Evolutionary conservation across 2,113 vertebrate species (phyloP).

Genomic region (Anas platyrhynchos): DNA sequence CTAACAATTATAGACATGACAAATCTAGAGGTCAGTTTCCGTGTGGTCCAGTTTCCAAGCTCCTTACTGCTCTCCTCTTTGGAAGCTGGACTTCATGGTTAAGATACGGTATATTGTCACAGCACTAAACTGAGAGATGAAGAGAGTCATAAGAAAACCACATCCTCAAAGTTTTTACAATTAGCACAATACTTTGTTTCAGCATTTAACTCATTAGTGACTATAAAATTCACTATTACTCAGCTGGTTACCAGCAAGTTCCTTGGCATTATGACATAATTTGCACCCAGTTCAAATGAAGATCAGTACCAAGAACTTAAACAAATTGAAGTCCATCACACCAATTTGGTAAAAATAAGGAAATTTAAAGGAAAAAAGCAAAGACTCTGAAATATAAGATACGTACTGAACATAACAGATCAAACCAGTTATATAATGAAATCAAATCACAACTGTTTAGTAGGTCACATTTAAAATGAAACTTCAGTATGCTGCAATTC

Average conservation of each 20-base stretch:
- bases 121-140: neutral
- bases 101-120: neutral
- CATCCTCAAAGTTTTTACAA: neutral
- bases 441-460: neutral
- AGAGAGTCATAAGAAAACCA: neutral
- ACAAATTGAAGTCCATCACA: neutral
- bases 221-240: neutral
- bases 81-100: neutral
- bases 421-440: neutral
- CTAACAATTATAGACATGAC: neutral
- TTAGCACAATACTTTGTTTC: neutral
- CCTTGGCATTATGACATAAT: neutral
- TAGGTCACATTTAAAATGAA: neutral
- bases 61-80: too few relatives aligned
- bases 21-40: neutral
- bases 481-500: neutral
- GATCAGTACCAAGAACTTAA: neutral
- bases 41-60: neutral
- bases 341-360: neutral
- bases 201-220: neutral
- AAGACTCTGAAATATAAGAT: neutral
- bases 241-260: neutral
- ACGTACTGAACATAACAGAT: neutral
- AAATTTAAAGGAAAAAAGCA: neutral
- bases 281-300: neutral